Conservation (phyloP, 64 coral and sea anemone genomes). For the Porites australiensis region DNA sequence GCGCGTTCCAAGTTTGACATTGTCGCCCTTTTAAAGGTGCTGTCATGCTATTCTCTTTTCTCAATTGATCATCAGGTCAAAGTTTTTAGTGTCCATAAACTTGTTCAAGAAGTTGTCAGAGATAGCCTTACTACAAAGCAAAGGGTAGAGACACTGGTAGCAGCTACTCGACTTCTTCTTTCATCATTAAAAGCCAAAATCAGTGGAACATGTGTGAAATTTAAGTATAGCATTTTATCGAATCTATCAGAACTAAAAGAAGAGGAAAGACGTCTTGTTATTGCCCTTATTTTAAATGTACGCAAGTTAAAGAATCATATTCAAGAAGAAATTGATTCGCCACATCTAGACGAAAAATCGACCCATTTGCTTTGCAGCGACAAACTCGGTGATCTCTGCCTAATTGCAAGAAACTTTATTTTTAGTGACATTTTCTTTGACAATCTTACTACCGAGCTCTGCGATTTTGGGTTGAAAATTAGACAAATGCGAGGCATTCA, state of each 20-base stretch:
- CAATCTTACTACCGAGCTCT: too few species aligned
- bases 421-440: too few species aligned
- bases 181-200: too few species aligned
- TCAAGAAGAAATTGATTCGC: not conserved
- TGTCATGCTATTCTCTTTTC: constrained; percentile 37
- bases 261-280: not conserved
- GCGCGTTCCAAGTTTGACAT: not conserved
- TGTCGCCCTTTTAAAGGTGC: not conserved
- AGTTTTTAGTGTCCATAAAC: too few species aligned
- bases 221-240: not conserved
- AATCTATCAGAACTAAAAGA: not conserved
- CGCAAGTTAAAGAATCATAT: constrained; percentile 9
- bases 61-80: not conserved
- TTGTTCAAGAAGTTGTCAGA: constrained; percentile 2
- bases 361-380: too few species aligned
- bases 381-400: not conserved
- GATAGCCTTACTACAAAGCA: not conserved
- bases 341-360: not conserved
- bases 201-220: too few species aligned
- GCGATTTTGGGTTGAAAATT: not conserved
- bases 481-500: too few species aligned
- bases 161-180: constrained; percentile 31
- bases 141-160: not conserved
- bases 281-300: not conserved
- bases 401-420: not conserved